Base-by-base conservation (phyloP, 2,888 invertebrate genomes). In the Parasteatoda lunata region DNA sequence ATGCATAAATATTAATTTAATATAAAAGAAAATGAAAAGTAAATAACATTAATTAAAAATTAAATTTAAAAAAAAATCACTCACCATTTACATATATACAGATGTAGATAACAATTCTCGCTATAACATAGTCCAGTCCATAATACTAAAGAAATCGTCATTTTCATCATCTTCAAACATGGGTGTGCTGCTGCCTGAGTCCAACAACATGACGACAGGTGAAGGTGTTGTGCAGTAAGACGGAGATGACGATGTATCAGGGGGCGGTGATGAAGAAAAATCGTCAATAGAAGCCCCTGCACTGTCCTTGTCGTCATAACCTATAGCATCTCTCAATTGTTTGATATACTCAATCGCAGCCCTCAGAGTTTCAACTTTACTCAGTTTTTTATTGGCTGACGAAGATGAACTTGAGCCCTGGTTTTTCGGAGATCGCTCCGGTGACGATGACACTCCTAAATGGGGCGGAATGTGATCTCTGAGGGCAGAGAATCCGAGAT, bases 301-400 rank as follows among this genome's bases (percentile, higher is more conserved):
- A 15, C 68, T 73, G 54, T 84, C 84, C 49, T 77, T 71, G 15
- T 85, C 85, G 8, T 80, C 85, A 9, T 72, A 77, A 1, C 86
- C 86, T 7, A 87, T 72, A 0, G 82, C 82, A 11, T 95, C 94
- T 91, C 97, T 95, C 77, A 97, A 93, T 90, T 96, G 96, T 84
- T 95, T 94, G 89, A 97, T 97, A 91, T 97, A 97, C 91, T 97
- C 97, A 65, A 97, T 96, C 5, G 97, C 97, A 91, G 97, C 94
- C 89, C 95, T 93, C 70, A 97, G 93, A 0, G 97, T 97, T 91
- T 97, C 97, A 86, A 91, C 91, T 89, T 91, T 91, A 89, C 91
- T 91, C 89, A 91, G 90, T 85, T 91, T 91, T 89, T 91, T 91
- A 79, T 90, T 90, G 76, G 90, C 90, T 6, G 49, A 9, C 0